Percentiles rank a stretch among this genome's conserved stretches.
Conservation (phyloP, 92 coral and sea anemone genomes). For the Desmophyllum pertusum region DNA sequence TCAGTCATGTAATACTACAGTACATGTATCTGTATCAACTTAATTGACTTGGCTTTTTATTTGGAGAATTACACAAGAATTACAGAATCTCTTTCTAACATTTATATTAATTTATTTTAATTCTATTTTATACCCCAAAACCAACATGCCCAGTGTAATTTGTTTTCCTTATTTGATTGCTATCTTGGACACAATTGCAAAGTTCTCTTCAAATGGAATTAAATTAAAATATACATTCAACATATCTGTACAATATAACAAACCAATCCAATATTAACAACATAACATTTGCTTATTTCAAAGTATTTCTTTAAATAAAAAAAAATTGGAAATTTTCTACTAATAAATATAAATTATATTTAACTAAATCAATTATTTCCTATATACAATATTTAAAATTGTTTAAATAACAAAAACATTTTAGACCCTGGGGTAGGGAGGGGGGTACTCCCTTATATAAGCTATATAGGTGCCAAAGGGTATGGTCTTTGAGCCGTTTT, state of each 20-base stretch:
- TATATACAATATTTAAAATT: constrained; percentile 10
- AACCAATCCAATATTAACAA: background rate
- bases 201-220: background rate
- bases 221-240: background rate
- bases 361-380: background rate
- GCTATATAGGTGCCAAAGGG: too few species aligned
- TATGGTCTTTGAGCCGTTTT: too few species aligned
- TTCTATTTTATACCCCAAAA: background rate
- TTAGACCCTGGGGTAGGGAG: too few species aligned
- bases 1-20: too few species aligned
- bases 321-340: background rate
- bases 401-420: background rate
- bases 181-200: too few species aligned
- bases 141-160: background rate
- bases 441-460: too few species aligned
- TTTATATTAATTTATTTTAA: background rate
- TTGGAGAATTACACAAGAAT: too few species aligned
- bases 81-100: background rate
- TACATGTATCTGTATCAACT: too few species aligned
- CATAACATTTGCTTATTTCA: background rate
- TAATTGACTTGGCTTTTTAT: too few species aligned
- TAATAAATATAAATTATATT: background rate
- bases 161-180: background rate
- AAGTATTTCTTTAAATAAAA: background rate
- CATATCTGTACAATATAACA: background rate